Conservation (phyloP, 1,140 invertebrate genomes). For the Anastrepha ludens region DNA sequence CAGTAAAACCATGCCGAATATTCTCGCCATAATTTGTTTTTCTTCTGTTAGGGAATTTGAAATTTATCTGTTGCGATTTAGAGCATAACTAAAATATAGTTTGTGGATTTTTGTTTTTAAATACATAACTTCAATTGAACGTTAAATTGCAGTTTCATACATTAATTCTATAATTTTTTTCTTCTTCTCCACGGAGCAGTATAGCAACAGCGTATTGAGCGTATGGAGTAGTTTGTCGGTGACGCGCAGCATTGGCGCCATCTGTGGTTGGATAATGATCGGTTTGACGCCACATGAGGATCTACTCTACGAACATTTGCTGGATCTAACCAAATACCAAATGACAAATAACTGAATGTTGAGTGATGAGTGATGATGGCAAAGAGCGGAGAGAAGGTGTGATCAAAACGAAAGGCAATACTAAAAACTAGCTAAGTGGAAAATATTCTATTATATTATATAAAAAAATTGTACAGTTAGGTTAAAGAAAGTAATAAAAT, state of each 20-base stretch:
- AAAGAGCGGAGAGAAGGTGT: background rate
- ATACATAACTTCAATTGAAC: no score
- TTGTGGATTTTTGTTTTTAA: no score
- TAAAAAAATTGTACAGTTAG: conserved; percentile 53
- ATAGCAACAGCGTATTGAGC: conserved; percentile 68
- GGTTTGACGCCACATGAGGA: conserved; percentile 71
- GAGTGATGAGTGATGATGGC: conserved; percentile 53
- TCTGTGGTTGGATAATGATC: conserved; percentile 73
- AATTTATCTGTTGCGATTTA: no score
- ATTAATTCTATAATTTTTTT: background rate
- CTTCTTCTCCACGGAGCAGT: conserved; percentile 59
- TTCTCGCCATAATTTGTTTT: no score
- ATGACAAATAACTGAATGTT: conserved; percentile 74
- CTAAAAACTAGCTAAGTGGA: conserved; percentile 42
- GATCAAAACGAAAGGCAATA: background rate
- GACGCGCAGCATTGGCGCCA: conserved; percentile 71
- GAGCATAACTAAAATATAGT: no score
- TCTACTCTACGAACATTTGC: conserved; percentile 71
- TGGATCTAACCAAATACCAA: conserved; percentile 73
- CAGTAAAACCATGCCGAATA: no score
- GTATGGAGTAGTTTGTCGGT: conserved; percentile 73
- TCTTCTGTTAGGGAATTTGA: no score
- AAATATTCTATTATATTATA: background rate
- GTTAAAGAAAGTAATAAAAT: background rate
- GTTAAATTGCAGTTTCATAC: no score